phyloP scores from a whole-genome alignment of 2,888 invertebrate species.

The Metallyticus violacea region DNA sequence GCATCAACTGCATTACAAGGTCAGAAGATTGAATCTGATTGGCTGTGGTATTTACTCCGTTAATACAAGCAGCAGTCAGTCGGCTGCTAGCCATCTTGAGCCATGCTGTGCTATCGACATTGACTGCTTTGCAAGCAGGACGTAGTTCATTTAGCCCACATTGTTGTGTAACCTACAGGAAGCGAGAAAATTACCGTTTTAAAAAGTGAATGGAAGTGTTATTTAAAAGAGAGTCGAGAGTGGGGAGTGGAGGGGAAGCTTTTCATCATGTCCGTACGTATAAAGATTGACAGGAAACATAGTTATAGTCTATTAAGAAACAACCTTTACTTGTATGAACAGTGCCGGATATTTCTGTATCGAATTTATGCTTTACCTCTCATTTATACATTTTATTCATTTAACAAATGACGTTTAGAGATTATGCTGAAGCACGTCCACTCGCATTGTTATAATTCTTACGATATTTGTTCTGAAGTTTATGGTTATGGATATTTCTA shows the following conservation, averaged over 20 bases:
- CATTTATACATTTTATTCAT: no score
- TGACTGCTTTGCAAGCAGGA: slow-evolving; percentile 1
- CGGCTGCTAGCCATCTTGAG: background rate
- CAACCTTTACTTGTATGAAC: background rate
- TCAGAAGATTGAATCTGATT: slow-evolving; percentile 31
- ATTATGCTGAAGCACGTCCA: no score
- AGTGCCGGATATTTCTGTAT: background rate
- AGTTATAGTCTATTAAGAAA: background rate
- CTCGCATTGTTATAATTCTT: no score
- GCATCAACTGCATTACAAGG: slow-evolving; percentile 23
- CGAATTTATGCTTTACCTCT: background rate
- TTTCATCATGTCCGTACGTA: background rate
- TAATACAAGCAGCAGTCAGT: background rate
- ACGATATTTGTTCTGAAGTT: no score
- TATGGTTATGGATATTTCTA: no score
- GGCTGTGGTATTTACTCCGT: slow-evolving; percentile 28
- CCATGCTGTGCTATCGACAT: background rate
- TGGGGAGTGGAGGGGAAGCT: background rate
- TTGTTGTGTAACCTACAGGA: slow-evolving; percentile 9
- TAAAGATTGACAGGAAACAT: slow-evolving; percentile 13
- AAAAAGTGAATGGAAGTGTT: background rate
- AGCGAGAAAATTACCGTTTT: background rate
- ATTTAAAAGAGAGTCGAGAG: background rate
- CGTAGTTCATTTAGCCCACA: slow-evolving; percentile 14
- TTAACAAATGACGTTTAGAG: no score